Evolutionary conservation across 2,113 vertebrate species (phyloP).

Genomic region (Anser cygnoides): DNA sequence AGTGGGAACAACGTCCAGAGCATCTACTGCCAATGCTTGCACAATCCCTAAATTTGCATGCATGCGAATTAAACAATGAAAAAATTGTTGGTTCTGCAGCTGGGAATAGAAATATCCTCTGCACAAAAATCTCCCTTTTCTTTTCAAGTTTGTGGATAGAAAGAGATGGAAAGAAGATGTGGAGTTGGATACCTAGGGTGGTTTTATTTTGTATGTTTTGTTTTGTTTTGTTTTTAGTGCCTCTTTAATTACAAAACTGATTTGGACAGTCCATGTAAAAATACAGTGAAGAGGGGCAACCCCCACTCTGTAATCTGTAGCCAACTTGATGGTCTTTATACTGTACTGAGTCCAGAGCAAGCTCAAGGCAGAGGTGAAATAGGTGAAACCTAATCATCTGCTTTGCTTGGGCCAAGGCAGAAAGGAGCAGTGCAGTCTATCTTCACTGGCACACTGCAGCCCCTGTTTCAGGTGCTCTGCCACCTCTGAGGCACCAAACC

Average conservation of each 20-base stretch:
- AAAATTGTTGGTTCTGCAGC: not conserved
- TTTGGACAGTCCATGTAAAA: not conserved
- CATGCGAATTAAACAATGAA: conserved; percentile 19
- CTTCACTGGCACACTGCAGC: rapidly evolving
- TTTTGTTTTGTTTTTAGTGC: not conserved
- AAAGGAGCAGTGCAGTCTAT: rapidly evolving
- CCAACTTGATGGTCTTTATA: not conserved
- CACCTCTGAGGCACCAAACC: not conserved
- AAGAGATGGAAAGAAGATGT: not conserved
- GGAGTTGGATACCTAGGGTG: not conserved
- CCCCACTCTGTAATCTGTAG: rapidly evolving
- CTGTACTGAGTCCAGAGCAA: not conserved
- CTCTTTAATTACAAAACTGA: conserved; percentile 4
- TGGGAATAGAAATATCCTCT: not conserved
- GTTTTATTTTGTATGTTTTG: not conserved
- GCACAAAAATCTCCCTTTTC: not conserved
- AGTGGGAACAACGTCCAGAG: not conserved
- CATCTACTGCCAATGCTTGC: conserved; percentile 8
- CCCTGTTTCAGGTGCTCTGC: not conserved
- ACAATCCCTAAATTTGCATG: not conserved
- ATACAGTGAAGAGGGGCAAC: not conserved
- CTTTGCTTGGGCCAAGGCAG: not conserved
- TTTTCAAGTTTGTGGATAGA: not conserved
- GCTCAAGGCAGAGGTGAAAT: not conserved
- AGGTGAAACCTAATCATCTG: not conserved